Percentiles rank a stretch among this genome's conserved stretches.
Conservation (phyloP, 2,113 vertebrate species). For the Ellobius talpinus region DNA sequence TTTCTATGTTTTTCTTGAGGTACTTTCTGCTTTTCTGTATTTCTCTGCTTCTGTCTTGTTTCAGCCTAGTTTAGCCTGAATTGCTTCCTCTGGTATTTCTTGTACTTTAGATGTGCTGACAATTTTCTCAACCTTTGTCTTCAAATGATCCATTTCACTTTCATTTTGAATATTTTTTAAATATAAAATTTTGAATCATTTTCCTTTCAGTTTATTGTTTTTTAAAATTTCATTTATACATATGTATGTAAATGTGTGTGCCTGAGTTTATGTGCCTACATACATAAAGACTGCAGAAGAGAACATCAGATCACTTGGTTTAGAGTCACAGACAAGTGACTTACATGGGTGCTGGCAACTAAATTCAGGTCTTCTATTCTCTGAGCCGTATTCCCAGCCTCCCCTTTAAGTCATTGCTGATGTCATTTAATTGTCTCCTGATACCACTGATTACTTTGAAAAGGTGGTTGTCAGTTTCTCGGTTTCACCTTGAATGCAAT, state of each 20-base stretch:
- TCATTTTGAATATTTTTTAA: not conserved
- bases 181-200: not conserved
- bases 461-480: not conserved
- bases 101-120: not conserved
- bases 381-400: too few relatives aligned
- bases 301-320: not conserved
- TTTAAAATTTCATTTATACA: not conserved
- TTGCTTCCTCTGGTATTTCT: not conserved
- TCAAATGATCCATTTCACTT: not conserved
- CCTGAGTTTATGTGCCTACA: not conserved
- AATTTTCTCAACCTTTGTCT: not conserved
- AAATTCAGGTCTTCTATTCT: not conserved
- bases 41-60: not conserved
- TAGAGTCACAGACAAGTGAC: not conserved
- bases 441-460: not conserved
- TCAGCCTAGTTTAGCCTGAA: constrained; percentile 9
- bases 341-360: not conserved
- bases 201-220: not conserved
- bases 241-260: not conserved
- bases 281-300: not conserved
- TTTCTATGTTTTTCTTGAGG: not conserved
- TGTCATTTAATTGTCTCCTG: not conserved
- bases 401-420: not conserved
- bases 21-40: not conserved
- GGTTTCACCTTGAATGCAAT: not conserved